Percentiles rank a stretch among this genome's conserved stretches.
phyloP scores from a whole-genome alignment of 2,888 invertebrate genomes.

The Andrena camellia region DNA sequence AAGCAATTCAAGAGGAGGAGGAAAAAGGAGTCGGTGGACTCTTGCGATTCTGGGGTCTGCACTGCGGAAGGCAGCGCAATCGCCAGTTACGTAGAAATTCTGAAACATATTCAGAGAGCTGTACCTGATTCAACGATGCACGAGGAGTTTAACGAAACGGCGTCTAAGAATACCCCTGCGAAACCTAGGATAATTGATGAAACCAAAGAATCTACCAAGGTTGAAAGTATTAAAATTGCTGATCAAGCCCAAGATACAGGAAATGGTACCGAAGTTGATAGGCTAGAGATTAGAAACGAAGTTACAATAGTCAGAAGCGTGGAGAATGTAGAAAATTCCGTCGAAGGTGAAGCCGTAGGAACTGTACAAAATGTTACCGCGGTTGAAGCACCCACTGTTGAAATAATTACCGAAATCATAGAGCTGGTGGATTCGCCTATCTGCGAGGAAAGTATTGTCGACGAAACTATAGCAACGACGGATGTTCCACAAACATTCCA shows the following conservation, averaged over 20 bases:
- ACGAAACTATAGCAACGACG: neutral
- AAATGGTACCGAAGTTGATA: neutral
- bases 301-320: neutral
- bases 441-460: neutral
- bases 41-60: constrained; percentile 39
- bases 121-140: constrained; percentile 28
- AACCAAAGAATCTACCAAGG: neutral
- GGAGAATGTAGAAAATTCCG: neutral
- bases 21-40: constrained; percentile 39
- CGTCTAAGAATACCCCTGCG: neutral
- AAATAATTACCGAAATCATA: neutral
- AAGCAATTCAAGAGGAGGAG: constrained; percentile 19
- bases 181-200: neutral
- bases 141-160: constrained; percentile 23
- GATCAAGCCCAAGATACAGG: neutral
- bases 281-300: neutral
- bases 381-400: neutral
- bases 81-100: neutral
- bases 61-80: neutral
- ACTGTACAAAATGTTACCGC: neutral
- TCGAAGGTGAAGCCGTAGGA: neutral
- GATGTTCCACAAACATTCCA: neutral
- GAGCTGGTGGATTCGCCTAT: neutral
- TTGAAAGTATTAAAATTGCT: neutral
- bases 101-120: constrained; percentile 17